Base-by-base conservation (phyloP, 2,113 vertebrate genomes). In the Oncorhynchus mykiss region DNA sequence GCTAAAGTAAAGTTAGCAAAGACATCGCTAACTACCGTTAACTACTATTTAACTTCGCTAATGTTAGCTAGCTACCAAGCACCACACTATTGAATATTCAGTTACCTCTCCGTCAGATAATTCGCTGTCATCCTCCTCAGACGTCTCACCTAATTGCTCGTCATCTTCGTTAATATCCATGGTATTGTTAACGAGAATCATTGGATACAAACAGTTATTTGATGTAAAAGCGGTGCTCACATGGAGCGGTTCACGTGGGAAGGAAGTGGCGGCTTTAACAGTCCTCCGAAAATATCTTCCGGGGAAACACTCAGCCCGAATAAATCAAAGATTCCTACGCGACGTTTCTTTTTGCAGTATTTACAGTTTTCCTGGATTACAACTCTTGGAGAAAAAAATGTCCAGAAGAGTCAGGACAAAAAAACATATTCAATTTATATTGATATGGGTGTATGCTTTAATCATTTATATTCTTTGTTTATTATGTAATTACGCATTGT, bases 21-120 rank as follows among this genome's bases (percentile, higher is more conserved):
- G 51, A 54, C 51, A 54, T 54, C 16, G 16, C 51, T 18, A 54
- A 18, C 51, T 54, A 18, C 8, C 34, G 34, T 34, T 7, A 34
- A 18, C 2, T 16, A 16, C 2, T 11, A 11, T 54, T 54, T 18
- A 54, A 3, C 14, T 45, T 11, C 11, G 9, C 24, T 80, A 7
- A 67, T 11, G 66, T 67, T 12, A 74, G 66, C 71, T 81, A 78
- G 81, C 78, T 9, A 51, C 11, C 49, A 51, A 51, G 49, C 49
- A 7, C 9, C 60, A 45, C n/a, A 34, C n/a, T 14, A n/a, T 13
- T 18, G 39, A 45, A 45, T 11, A 45, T 11, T 2, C 39, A 57
- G 89, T 78, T 69, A 96, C 96, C 92, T 93, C 94, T 72, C 75
- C 64, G 74, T 97, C 95, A 0, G 94, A 93, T 65, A 96, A 72